phyloP scores from a whole-genome alignment of 2,113 vertebrate species.

The Narcine bancroftii region DNA sequence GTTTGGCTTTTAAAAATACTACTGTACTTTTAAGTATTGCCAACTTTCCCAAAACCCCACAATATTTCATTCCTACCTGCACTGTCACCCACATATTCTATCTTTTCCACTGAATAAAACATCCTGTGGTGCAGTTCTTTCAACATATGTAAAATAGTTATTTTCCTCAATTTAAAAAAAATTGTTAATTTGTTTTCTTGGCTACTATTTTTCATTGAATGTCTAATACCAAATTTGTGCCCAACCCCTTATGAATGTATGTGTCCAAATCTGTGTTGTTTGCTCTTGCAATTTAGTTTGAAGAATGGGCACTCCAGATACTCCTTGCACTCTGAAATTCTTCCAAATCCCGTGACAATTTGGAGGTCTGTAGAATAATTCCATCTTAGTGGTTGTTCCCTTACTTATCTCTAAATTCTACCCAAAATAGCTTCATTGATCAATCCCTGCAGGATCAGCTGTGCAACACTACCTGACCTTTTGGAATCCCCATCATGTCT shows the following conservation, averaged over 20 bases:
- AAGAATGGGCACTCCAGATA: not conserved
- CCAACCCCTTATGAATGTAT: not conserved
- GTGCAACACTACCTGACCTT: too few species aligned
- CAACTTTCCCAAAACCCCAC: slow-evolving; percentile 9
- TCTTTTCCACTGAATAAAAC: not conserved
- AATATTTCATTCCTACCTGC: slow-evolving; percentile 34
- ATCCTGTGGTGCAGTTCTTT: slow-evolving; percentile 1
- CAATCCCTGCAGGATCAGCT: too few species aligned
- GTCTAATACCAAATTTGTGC: not conserved
- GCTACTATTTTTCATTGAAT: not conserved
- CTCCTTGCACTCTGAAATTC: not conserved
- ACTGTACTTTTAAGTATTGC: slow-evolving; percentile 35
- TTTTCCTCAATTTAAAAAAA: not conserved
- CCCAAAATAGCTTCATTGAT: too few species aligned
- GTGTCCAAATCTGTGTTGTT: not conserved
- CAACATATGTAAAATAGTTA: not conserved
- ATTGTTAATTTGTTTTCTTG: not conserved
- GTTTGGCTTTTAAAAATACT: slow-evolving; percentile 30
- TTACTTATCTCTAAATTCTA: too few species aligned
- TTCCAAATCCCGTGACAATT: not conserved
- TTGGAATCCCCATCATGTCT: too few species aligned
- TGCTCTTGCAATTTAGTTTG: not conserved
- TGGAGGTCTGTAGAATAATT: too few species aligned
- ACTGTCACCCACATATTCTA: not conserved
- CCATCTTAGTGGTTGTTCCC: too few species aligned